phyloP scores from a whole-genome alignment of 1,140 invertebrate genomes.

The Marisa cornuarietis region DNA sequence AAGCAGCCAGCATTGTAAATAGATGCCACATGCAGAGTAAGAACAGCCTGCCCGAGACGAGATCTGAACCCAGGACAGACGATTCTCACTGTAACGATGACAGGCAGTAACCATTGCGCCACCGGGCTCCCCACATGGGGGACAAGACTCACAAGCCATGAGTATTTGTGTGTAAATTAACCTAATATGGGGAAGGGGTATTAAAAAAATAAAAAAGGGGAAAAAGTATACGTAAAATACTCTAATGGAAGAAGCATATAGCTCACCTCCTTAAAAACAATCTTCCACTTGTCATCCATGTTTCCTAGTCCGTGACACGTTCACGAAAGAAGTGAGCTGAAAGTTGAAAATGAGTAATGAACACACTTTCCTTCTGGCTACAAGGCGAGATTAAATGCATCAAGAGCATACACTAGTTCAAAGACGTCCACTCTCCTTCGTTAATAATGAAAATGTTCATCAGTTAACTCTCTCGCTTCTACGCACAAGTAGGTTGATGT shows the following conservation, averaged over 20 bases:
- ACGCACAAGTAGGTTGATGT: too few relatives aligned
- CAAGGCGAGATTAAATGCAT: background rate
- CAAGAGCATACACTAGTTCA: background rate
- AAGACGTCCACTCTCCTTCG: background rate
- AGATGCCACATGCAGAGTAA: too few relatives aligned
- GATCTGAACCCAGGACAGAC: background rate
- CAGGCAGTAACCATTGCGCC: background rate
- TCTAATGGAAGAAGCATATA: too few relatives aligned
- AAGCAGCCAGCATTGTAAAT: too few relatives aligned
- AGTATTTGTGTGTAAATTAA: too few relatives aligned
- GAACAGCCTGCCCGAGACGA: background rate
- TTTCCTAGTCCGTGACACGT: conserved; percentile 10
- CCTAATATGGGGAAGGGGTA: too few relatives aligned
- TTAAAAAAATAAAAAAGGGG: too few relatives aligned
- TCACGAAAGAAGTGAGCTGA: background rate
- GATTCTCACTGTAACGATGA: background rate
- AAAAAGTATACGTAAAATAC: too few relatives aligned
- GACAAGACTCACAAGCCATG: too few relatives aligned
- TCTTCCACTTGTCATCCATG: conserved; percentile 44
- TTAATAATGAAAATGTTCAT: background rate
- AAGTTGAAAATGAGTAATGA: background rate
- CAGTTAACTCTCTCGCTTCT: too few relatives aligned
- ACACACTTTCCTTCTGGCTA: background rate
- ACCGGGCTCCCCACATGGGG: too few relatives aligned
- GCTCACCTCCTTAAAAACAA: conserved; percentile 39